Conservation (phyloP, 2,888 invertebrate species). For the Drepana falcataria region DNA sequence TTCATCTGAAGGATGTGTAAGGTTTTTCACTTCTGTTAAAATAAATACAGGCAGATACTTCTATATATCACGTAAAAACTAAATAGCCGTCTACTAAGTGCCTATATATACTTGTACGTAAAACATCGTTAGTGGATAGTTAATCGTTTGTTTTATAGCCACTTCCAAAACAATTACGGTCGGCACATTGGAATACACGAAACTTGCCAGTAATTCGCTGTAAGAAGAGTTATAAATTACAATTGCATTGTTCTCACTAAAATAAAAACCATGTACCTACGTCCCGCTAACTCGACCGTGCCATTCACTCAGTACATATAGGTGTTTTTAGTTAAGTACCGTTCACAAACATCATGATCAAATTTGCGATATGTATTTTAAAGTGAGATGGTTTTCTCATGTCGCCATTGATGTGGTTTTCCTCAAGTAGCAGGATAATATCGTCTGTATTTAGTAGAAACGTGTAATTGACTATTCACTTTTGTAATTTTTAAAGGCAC, state of each 20-base stretch:
- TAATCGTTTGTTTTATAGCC: constrained; percentile 32
- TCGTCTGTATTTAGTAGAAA: constrained; percentile 11
- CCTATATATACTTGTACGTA: constrained; percentile 22
- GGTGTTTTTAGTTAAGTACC: neutral
- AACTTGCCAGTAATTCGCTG: constrained; percentile 17
- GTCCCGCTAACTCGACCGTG: constrained; percentile 17
- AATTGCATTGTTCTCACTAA: constrained; percentile 28
- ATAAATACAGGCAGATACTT: neutral
- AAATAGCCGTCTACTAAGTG: neutral
- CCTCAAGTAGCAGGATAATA: constrained; percentile 49
- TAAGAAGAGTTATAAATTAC: constrained; percentile 19
- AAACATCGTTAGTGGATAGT: constrained; percentile 29
- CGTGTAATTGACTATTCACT: neutral
- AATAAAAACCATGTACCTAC: constrained; percentile 37
- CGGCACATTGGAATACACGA: constrained; percentile 3
- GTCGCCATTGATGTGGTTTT: constrained; percentile 28
- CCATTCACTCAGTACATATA: constrained; percentile 17
- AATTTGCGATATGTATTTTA: neutral
- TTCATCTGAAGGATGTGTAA: no score
- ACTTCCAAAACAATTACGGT: constrained; percentile 26
- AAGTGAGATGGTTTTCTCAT: constrained; percentile 1
- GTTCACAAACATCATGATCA: no score
- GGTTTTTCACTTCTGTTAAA: no score
- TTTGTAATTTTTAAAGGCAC: no score
- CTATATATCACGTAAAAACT: neutral